Conservation (phyloP, 2,888 invertebrate genomes). For the Drosophila parthenogenetica region DNA sequence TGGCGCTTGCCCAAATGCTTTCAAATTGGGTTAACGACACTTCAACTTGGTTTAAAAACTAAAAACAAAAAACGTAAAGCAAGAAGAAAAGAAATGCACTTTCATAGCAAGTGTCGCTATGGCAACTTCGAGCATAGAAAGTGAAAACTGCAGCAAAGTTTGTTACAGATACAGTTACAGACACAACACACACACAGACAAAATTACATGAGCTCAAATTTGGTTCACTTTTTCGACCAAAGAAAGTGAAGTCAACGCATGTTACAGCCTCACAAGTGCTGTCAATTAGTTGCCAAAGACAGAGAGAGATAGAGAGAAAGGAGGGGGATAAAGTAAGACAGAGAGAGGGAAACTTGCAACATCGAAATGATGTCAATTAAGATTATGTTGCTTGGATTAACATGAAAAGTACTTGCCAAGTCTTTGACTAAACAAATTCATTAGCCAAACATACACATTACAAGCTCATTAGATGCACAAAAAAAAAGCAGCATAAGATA, state of each 20-base stretch:
- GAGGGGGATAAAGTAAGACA: neutral
- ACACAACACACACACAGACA: constrained; percentile 7
- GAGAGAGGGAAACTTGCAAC: neutral
- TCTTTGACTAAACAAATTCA: constrained; percentile 26
- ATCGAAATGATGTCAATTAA: constrained; percentile 44
- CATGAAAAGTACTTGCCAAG: constrained; percentile 17
- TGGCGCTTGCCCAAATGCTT: constrained; percentile 75
- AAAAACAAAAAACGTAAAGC: constrained; percentile 10
- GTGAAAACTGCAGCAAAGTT: constrained; percentile 70
- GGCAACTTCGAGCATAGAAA: constrained; percentile 63
- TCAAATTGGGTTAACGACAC: constrained; percentile 83
- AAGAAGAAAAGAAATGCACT: constrained; percentile 58
- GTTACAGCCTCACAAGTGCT: constrained; percentile 35
- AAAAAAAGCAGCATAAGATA: constrained; percentile 8
- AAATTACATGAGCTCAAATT: constrained; percentile 69
- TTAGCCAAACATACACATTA: constrained; percentile 29
- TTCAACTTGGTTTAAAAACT: constrained; percentile 63
- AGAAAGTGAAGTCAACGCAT: constrained; percentile 63
- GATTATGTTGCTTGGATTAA: constrained; percentile 23
- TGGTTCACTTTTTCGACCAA: constrained; percentile 55
- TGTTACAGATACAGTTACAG: constrained; percentile 56
- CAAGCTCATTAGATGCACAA: constrained; percentile 63
- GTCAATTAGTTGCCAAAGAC: constrained; percentile 46
- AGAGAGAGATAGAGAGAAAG: neutral
- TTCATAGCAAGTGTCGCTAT: constrained; percentile 75